Evolutionary conservation across 1,140 invertebrate species (phyloP), one percentile per base, ranked within the genome.

Genomic region (Octopus bimaculoides): DNA sequence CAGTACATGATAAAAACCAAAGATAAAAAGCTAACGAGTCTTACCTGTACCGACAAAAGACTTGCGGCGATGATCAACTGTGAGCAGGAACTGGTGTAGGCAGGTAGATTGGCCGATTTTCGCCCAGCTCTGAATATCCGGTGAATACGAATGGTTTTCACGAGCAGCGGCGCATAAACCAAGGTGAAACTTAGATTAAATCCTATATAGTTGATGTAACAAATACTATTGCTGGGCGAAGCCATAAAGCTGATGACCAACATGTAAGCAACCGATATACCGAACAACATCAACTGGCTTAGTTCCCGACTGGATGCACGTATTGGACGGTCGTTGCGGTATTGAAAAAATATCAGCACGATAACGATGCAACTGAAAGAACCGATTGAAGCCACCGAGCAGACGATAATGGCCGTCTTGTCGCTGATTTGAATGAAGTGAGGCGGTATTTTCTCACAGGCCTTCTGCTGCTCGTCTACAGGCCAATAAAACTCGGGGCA

Each of bases 91-190:
- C 83, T 85, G 77, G 84, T 87, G 71, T 83, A 84, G 26, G 73
- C 66, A 5, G 87, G 87, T 52, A 81, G 79, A 10, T 78, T 78
- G 10, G 80, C 82, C 0, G 84, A 84, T 73, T 85, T 83, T 52
- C 78, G 82, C 78, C 96, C 95, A 4, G 95, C 95, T 82, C 95
- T 95, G 90, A 98, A 98, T 84, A 98, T 98, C 20, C 96, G 91
- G 8, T 95, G 93, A 81, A 98, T 98, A 14, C 86, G 92, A 91
- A 97, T 98, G 5, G 96, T 98, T n/a, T 93, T 94, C 7, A 96
- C 96, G 80, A 96, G 90, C 85, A 95, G 94, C 0, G 96, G 95
- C 9, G 95, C 96, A 80, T 94, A 93, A 86, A 95, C 95, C 9
- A 92, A 91, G 20, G 92, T 90, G 88, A 93, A 93, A 87, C 93